Base-by-base conservation (phyloP, 2,888 invertebrate species). In the Apamea epomidion region DNA sequence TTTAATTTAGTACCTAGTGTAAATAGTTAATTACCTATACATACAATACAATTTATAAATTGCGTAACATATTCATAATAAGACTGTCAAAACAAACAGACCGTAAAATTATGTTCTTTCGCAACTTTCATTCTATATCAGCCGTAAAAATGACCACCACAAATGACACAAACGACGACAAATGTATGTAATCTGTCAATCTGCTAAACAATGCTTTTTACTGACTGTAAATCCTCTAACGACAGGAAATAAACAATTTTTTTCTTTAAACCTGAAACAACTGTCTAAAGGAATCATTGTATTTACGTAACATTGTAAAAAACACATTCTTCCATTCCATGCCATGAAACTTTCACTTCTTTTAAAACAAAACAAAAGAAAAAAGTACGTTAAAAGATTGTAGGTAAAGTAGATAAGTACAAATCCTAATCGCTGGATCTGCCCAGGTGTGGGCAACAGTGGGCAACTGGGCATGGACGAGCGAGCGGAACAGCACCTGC, bases 401-500 rank as follows among this genome's bases (percentile, higher is more conserved):
- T 78, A 87, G 78, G 89, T 82, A 60, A 76, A 78, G 81, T 83
- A 81, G 86, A 88, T 87, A 87, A 87, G 68, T 75, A 85, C 82
- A 88, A 89, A 90, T 89, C 89, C 89, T 90, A 86, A 94, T 94
- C 93, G 89, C 79, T 69, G 86, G 88, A 94, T 94, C 94, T 93
- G 88, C 92, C 95, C 95, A 95, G 95, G 95, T 95, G 95, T 90
- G 92, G 90, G 83, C 89, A 90, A 91, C 94, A 93, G 93, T 94
- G 93, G 93, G 82, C 82, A 83, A 84, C 81, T 82, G 67, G 84
- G 92, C 93, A 91, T 87, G 87, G 93, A 92, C 92, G 92, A 65
- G 73, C 81, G 67, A 94, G 95, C 96, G 96, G 94, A 95, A 96
- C 96, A 89, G 90, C 97, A 97, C 96, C 97, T 97, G 96, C 96